Conservation (phyloP, 2,113 vertebrate genomes). For the Isurus oxyrinchus region DNA sequence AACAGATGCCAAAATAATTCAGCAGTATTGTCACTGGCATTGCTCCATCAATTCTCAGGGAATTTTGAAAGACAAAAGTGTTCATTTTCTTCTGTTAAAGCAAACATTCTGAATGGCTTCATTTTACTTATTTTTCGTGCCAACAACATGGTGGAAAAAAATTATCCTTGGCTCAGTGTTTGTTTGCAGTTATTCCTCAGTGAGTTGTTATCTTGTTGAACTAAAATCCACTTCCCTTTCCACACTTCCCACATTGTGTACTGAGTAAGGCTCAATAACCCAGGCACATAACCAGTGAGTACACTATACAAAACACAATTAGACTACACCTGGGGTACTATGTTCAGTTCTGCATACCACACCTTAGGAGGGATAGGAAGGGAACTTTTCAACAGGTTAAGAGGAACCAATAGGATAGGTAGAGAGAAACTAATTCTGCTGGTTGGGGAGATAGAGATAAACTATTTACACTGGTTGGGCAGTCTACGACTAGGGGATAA, state of each 20-base stretch:
- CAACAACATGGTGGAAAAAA: not conserved
- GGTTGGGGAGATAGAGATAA: not conserved
- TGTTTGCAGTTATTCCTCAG: not conserved
- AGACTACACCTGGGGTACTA: not conserved
- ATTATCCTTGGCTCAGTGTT: not conserved
- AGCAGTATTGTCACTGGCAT: not conserved
- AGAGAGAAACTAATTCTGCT: not conserved
- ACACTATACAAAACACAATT: not conserved
- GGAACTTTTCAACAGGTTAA: not conserved
- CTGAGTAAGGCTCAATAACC: not conserved
- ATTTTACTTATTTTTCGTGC: not conserved
- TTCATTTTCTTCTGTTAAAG: not conserved
- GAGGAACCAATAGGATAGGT: not conserved
- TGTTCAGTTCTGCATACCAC: not conserved
- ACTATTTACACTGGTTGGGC: not conserved
- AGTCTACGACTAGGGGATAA: not conserved
- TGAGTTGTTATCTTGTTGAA: not conserved
- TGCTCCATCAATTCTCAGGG: not conserved
- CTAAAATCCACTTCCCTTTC: not conserved
- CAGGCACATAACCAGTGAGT: not conserved
- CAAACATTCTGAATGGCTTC: not conserved
- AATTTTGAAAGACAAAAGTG: not conserved
- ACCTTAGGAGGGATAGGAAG: not conserved
- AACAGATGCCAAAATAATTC: not conserved
- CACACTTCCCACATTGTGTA: not conserved